Evolutionary conservation across 2,888 invertebrate genomes (phyloP).

Genomic region (Galerucella nymphaeae): DNA sequence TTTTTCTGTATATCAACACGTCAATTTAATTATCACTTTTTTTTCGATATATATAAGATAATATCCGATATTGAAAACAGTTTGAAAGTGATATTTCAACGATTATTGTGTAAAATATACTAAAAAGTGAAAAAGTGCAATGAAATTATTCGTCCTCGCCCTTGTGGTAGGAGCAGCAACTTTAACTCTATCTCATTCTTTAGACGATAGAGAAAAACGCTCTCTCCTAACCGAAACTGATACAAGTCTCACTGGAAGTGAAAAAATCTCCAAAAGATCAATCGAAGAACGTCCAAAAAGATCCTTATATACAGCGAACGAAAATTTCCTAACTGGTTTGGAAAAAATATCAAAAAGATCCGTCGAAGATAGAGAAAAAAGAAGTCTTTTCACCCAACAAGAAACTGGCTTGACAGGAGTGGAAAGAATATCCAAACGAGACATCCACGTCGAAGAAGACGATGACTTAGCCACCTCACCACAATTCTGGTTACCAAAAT

Average conservation of each 20-base stretch:
- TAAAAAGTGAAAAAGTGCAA: constrained; percentile 36
- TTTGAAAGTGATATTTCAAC: constrained; percentile 11
- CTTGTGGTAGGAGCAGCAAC: constrained; percentile 34
- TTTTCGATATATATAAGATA: constrained; percentile 35
- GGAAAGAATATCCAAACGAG: constrained; percentile 44
- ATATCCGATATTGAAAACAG: background rate
- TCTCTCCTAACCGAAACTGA: constrained; percentile 38
- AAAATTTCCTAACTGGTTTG: constrained; percentile 30
- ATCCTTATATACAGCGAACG: constrained; percentile 33
- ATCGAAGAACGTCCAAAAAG: constrained; percentile 40
- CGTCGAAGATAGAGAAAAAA: constrained; percentile 17
- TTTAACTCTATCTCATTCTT: constrained; percentile 29
- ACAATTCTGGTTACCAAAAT: constrained; percentile 35
- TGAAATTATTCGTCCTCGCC: constrained; percentile 38
- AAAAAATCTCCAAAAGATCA: constrained; percentile 37
- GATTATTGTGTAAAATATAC: constrained; percentile 1
- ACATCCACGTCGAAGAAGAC: constrained; percentile 25
- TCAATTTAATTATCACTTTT: constrained; percentile 43
- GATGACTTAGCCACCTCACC: constrained; percentile 33
- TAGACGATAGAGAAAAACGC: constrained; percentile 35
- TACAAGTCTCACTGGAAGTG: constrained; percentile 25
- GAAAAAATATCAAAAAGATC: constrained; percentile 41
- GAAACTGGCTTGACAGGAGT: constrained; percentile 33
- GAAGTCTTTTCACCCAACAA: constrained; percentile 33
- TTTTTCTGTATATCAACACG: constrained; percentile 37